Percentiles rank a stretch among this genome's conserved stretches.
Conservation (phyloP, 2,797 vertebrate species). For the Psittacula derbiana region DNA sequence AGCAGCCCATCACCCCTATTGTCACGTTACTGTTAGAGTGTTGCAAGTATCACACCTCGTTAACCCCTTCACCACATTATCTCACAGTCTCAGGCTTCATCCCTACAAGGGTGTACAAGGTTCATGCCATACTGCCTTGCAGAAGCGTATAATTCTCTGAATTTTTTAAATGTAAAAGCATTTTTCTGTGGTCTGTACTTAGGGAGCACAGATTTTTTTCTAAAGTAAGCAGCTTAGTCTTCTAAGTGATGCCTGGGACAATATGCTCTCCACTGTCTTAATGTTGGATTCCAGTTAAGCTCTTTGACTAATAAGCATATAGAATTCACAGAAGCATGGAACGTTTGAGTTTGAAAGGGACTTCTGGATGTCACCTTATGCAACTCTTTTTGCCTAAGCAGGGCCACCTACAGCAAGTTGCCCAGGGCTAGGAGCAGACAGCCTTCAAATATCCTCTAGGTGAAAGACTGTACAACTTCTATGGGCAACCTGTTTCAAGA, state of each 20-base stretch:
- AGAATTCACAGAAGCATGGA: not conserved
- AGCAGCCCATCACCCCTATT: not conserved
- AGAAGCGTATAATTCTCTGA: not conserved
- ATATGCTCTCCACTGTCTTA: not conserved
- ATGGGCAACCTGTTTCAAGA: not conserved
- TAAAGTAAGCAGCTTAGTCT: not conserved
- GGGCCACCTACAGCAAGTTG: not conserved
- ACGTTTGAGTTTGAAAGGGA: not conserved
- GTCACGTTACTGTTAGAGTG: not conserved
- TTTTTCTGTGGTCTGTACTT: not conserved
- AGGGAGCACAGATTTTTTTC: not conserved
- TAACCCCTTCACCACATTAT: not conserved
- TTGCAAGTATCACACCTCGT: not conserved
- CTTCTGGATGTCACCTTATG: not conserved
- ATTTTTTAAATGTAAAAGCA: not conserved
- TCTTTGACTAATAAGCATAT: not conserved
- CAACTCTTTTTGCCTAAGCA: not conserved
- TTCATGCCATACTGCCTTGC: not conserved
- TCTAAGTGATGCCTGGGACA: not conserved
- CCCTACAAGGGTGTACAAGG: not conserved
- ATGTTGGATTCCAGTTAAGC: not conserved
- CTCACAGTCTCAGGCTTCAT: not conserved
- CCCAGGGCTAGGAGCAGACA: no score
- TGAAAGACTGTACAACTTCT: not conserved
- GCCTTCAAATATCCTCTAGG: not conserved